phyloP scores from a whole-genome alignment of 2,113 vertebrate species.

The Charina bottae region DNA sequence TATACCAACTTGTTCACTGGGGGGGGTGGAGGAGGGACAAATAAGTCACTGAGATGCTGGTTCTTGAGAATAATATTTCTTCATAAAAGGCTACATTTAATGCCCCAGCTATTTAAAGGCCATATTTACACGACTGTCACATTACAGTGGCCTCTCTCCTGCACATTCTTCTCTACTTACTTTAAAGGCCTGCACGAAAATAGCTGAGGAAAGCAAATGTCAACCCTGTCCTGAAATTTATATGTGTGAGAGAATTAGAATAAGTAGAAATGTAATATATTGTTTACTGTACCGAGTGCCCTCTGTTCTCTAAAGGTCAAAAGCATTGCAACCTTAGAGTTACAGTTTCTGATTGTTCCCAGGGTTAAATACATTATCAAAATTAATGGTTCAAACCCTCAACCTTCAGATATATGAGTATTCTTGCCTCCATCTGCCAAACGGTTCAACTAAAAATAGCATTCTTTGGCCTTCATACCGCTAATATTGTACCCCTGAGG shows the following conservation, averaged over 20 bases:
- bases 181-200: conserved; percentile 79
- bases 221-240: conserved; percentile 85
- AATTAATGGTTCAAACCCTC: conserved; percentile 90
- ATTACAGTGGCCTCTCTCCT: conserved; percentile 70
- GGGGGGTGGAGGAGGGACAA: conserved; percentile 15
- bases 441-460: conserved; percentile 88
- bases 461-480: conserved; percentile 76
- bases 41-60: conserved; percentile 64
- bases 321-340: conserved; percentile 83
- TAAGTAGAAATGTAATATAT: conserved; percentile 91
- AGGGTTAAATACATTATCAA: conserved; percentile 96
- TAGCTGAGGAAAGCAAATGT: conserved; percentile 91
- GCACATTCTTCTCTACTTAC: conserved; percentile 75
- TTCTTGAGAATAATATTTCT: conserved; percentile 73
- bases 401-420: conserved; percentile 90
- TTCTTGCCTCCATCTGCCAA: conserved; percentile 87
- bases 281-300: conserved; percentile 83
- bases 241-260: conserved; percentile 85
- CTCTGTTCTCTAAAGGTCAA: conserved; percentile 90
- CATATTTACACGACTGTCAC: conserved; percentile 76
- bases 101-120: conserved; percentile 72
- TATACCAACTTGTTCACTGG: conserved; percentile 59
- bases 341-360: conserved; percentile 92
- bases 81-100: conserved; percentile 70
- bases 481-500: conserved; percentile 78